Evolutionary conservation across 2,888 invertebrate species (phyloP), one percentile per base, ranked within the genome.

Genomic region (Xestia xanthographa): DNA sequence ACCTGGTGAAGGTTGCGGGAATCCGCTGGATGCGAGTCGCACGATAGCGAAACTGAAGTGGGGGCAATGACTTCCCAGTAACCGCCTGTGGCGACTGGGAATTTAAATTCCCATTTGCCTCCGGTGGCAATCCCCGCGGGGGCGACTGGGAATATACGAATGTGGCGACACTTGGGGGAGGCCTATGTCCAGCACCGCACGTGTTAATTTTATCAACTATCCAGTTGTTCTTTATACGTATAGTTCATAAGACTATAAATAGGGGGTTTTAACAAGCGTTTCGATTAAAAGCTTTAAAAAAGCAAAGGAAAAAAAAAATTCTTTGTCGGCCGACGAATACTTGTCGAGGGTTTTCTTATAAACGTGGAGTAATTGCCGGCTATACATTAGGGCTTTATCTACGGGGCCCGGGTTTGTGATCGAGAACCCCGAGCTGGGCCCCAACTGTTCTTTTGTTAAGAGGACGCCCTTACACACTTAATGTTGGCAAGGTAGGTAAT

Each of bases 311-410:
- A 75, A 77, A 22, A 66, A 63, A 60, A 62, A 56, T 72, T 72
- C 62, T 58, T 65, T 58, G 77, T 69, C 71, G 34, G 67, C 67
- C 48, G 58, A 76, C 69, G 63, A 74, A 82, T 85, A 83, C 80
- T 78, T 81, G 72, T 77, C 72, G 72, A 66, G 75, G 71, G 66
- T 82, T 82, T 79, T 78, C 70, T 74, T 79, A 81, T 76, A 77
- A 74, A 72, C 77, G 75, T 45, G 60, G 85, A 83, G 83, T 88
- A 82, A 88, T 88, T 71, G 87, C 65, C 50, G 76, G 80, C 73
- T 82, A 85, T 88, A 87, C 81, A 80, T 88, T 77, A 84, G 63
- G 67, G 70, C 84, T 82, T 88, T 88, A 88, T 88, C 88, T 82
- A 72, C 60, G 50, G 67, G 67, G 53, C 50, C 69, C 74, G 73